Base-by-base conservation (phyloP, 2,888 invertebrate genomes). In the Sericinus montela region DNA sequence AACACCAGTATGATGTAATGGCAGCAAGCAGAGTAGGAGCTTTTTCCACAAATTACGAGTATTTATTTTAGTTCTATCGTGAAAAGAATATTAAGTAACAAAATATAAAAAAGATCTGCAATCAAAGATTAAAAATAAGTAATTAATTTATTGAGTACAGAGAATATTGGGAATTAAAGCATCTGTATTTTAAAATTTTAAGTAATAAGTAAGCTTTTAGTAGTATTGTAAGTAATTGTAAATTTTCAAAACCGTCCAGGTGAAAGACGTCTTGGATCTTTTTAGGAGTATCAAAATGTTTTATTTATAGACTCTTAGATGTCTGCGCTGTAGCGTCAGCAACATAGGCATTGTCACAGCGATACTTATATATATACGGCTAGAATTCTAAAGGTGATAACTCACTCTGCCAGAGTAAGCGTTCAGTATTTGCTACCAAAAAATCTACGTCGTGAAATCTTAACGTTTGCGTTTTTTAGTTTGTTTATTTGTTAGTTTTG, bases 201-300 rank as follows among this genome's bases (percentile, higher is more conserved):
- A 25, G 8, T 6, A 6, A 25, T 5, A 25, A 25, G 8, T 8
- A 49, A 54, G 57, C 55, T 58, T 48, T 51, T 52, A 55, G 51
- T 52, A 48, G 59, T 53, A 59, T 55, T 56, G 54, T n/a, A n/a
- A n/a, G n/a, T n/a, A n/a, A n/a, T n/a, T n/a, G n/a, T n/a, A 57
- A 57, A 56, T 58, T 60, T 60, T 60, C 51, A 57, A 63, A 57
- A 57, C 52, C 56, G 30, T 54, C 53, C 56, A 64, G 62, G 59
- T 60, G 60, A 56, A 51, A 52, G 55, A 56, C 58, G 19, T 40
- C 38, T 59, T 48, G 57, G 55, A 57, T 57, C 40, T 35, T 64
- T 62, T 63, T 62, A 58, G 62, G 65, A 67, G 66, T 66, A 75
- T 73, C 65, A 67, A 68, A 70, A 77, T 77, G 75, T 77, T 72